A percentile compares a stretch with the other conserved stretches of the same genome.
Evolutionary conservation across 2,113 vertebrate species (phyloP).

Genomic region (Paramisgurnus dabryanus): DNA sequence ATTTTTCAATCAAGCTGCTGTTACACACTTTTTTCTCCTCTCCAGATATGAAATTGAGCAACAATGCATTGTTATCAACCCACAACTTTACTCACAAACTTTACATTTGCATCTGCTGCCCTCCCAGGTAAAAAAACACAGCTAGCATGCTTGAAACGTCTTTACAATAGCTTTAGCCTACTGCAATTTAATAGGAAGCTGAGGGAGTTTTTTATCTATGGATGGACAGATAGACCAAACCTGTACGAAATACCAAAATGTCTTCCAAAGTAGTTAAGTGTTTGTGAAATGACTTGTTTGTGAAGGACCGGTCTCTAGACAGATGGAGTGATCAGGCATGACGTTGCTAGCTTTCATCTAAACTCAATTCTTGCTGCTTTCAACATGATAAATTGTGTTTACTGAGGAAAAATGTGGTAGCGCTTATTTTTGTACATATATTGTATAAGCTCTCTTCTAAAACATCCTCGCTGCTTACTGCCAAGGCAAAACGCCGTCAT

Average conservation of each 20-base stretch:
- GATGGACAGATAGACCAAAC: not conserved
- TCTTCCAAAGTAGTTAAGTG: no score
- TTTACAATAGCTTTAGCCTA: no score
- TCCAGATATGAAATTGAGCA: constrained; percentile 40
- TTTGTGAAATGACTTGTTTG: no score
- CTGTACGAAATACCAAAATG: not conserved
- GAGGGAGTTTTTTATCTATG: not conserved
- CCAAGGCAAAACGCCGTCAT: no score
- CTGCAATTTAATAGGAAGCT: no score
- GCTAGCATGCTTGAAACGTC: no score
- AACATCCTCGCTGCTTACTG: not conserved
- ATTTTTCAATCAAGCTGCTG: not conserved
- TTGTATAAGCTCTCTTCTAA: not conserved
- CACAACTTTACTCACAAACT: constrained; percentile 64
- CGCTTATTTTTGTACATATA: not conserved
- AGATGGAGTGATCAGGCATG: not conserved
- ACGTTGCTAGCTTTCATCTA: not conserved
- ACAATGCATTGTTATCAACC: no score
- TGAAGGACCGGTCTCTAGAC: not conserved
- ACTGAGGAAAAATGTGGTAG: not conserved
- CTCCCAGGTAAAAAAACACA: no score
- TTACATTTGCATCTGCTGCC: no score
- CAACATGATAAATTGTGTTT: constrained; percentile 7
- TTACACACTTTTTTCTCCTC: constrained; percentile 66
- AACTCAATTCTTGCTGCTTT: not conserved